Evolutionary conservation across 2,797 vertebrate genomes (phyloP).

Genomic region (Squalus acanthias): DNA sequence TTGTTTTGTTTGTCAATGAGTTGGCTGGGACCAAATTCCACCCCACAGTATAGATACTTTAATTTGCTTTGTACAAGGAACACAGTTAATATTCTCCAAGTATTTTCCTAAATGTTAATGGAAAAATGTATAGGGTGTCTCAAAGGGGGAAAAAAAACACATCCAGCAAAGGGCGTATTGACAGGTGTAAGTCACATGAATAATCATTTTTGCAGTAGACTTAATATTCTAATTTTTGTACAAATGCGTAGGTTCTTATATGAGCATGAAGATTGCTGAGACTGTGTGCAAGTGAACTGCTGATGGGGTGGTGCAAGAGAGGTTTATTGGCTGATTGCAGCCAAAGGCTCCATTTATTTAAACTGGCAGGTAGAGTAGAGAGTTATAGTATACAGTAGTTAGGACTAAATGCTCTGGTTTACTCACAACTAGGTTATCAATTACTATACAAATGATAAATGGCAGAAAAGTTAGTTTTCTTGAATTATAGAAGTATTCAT

Average conservation of each 20-base stretch:
- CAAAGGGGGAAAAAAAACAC: neutral
- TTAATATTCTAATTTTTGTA: neutral
- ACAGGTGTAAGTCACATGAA: neutral
- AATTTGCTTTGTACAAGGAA: neutral
- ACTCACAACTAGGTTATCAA: neutral
- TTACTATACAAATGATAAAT: neutral
- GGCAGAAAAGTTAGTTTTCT: neutral
- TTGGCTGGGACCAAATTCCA: neutral
- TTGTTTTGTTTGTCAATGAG: neutral
- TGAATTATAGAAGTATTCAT: neutral
- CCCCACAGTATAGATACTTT: neutral
- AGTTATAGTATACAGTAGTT: neutral
- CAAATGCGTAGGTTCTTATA: neutral
- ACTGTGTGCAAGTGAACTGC: neutral
- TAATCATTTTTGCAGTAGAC: neutral
- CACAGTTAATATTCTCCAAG: neutral
- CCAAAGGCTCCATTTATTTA: neutral
- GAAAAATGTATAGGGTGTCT: neutral
- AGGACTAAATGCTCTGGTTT: neutral
- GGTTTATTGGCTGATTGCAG: neutral
- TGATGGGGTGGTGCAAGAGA: neutral
- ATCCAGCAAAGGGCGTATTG: neutral
- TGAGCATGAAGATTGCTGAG: neutral
- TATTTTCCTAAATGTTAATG: neutral
- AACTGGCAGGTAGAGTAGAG: neutral